phyloP scores from a whole-genome alignment of 2,113 vertebrate genomes.

The Falco punctatus region DNA sequence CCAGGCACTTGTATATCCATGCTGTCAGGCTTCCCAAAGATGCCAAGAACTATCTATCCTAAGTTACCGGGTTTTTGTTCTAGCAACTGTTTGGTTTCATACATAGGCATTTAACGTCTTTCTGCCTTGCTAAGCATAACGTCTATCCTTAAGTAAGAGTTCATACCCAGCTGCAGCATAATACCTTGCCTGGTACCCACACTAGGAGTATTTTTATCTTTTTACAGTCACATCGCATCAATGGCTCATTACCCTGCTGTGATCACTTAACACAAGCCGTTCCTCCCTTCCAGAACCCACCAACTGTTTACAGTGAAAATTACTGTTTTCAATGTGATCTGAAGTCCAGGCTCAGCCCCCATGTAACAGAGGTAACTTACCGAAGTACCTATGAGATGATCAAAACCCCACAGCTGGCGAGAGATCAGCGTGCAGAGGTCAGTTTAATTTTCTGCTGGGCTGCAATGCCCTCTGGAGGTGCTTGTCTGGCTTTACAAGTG shows the following conservation, averaged over 20 bases:
- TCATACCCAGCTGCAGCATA: neutral
- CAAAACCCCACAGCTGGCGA: neutral
- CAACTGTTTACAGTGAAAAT: neutral
- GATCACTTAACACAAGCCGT: neutral
- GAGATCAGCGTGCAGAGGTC: rapidly evolving
- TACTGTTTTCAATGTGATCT: neutral
- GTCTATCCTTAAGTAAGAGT: neutral
- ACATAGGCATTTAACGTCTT: neutral
- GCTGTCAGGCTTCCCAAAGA: neutral
- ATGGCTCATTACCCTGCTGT: neutral
- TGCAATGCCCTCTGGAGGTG: conserved; percentile 47
- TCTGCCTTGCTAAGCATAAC: neutral
- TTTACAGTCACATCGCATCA: neutral
- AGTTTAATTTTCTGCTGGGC: neutral
- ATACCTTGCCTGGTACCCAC: neutral
- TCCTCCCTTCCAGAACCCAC: neutral
- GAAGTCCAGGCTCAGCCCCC: neutral
- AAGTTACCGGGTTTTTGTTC: neutral
- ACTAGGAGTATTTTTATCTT: neutral
- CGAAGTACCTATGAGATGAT: neutral
- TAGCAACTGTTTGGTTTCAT: neutral
- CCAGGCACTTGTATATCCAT: neutral
- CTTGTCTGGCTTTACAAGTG: neutral
- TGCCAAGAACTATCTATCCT: neutral
- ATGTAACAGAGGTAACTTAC: neutral